Conservation (phyloP, 2,113 vertebrate species). For the Chelonoidis abingdonii region DNA sequence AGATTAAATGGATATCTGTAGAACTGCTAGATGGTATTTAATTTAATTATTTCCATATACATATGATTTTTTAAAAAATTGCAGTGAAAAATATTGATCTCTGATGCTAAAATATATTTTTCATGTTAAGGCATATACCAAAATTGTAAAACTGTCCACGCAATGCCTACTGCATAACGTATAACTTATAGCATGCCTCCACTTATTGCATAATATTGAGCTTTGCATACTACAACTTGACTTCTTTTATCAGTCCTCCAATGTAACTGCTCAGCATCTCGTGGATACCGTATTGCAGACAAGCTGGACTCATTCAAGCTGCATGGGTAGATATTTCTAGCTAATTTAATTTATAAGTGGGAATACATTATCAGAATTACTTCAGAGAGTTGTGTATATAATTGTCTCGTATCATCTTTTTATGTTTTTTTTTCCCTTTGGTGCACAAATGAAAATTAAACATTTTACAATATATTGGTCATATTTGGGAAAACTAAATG, state of each 20-base stretch:
- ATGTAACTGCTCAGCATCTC: slow-evolving; percentile 47
- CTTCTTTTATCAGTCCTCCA: slow-evolving; percentile 44
- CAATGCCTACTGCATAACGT: slow-evolving; percentile 23
- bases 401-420: slow-evolving; percentile 44
- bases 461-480: slow-evolving; percentile 10
- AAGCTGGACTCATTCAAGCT: slow-evolving; percentile 54
- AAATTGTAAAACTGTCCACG: slow-evolving; percentile 27
- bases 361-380: slow-evolving; percentile 44
- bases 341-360: slow-evolving; percentile 72
- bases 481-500: slow-evolving; percentile 32
- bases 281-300: slow-evolving; percentile 37
- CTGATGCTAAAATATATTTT: background rate
- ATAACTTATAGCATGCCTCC: background rate
- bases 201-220: slow-evolving; percentile 51
- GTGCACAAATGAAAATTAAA: slow-evolving; percentile 57
- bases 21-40: background rate
- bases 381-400: slow-evolving; percentile 53
- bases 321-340: slow-evolving; percentile 58
- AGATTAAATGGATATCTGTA: background rate
- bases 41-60: background rate
- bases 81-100: background rate
- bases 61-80: background rate
- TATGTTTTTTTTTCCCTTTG: slow-evolving; percentile 26
- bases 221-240: slow-evolving; percentile 32
- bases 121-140: background rate